phyloP scores from a whole-genome alignment of 2,797 vertebrate species.

The Paratrypauchen microcephalus region DNA sequence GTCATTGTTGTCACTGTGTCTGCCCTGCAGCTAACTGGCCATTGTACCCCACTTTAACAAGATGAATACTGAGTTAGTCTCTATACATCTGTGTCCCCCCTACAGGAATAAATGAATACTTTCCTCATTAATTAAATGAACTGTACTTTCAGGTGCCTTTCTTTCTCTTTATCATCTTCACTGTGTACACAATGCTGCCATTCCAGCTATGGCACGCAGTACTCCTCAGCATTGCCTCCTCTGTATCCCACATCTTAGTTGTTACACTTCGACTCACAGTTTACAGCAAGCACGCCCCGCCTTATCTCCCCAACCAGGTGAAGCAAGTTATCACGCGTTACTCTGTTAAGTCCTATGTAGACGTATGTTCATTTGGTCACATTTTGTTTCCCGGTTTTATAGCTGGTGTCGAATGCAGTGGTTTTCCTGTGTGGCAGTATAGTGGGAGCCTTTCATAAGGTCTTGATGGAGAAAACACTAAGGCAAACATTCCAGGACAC shows the following conservation, averaged over 20 bases:
- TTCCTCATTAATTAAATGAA: background rate
- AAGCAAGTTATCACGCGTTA: background rate
- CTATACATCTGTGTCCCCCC: background rate
- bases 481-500: slow-evolving; percentile 91
- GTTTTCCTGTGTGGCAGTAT: slow-evolving; percentile 90
- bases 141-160: slow-evolving; percentile 85
- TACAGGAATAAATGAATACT: background rate
- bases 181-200: slow-evolving; percentile 92
- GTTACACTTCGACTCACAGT: slow-evolving; percentile 69
- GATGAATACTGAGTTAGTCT: background rate
- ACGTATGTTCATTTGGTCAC: background rate
- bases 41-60: background rate
- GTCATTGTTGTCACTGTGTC: background rate
- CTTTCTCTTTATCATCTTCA: slow-evolving; percentile 95
- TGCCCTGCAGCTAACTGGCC: background rate
- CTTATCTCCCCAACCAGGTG: slow-evolving; percentile 76
- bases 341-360: background rate
- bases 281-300: fast-evolving
- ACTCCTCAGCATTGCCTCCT: slow-evolving; percentile 80
- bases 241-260: slow-evolving; percentile 85
- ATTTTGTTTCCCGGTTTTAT: slow-evolving; percentile 30
- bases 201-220: slow-evolving; percentile 86
- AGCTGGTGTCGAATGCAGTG: slow-evolving; percentile 88
- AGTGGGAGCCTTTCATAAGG: slow-evolving; percentile 93
- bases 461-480: slow-evolving; percentile 91